These are phyloP conservation scores for Brachyhypopomus gauderio DNA, from an alignment of 2,113 vertebrate genomes.

Conservation along the genomic window DNA sequence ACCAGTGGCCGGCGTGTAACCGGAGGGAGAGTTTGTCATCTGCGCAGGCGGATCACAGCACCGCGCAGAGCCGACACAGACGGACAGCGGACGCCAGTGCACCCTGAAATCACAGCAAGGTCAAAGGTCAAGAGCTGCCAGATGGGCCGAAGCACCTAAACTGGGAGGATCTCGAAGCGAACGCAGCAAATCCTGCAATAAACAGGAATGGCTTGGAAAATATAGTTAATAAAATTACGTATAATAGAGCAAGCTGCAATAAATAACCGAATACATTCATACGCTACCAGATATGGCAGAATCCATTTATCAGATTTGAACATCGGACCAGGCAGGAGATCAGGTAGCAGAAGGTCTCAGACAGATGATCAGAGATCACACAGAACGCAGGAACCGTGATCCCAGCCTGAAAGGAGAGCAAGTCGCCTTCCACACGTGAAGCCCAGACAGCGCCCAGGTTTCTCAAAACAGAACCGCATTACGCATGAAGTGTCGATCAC, in stretches of 20 bases:
- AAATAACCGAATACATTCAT: not conserved
- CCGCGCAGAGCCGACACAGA: not conserved
- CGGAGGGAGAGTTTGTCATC: slow-evolving; percentile 11
- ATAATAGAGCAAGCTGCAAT: not conserved
- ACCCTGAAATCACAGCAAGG: slow-evolving; percentile 29
- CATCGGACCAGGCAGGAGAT: not conserved
- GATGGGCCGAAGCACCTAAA: not conserved
- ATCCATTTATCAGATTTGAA: not conserved
- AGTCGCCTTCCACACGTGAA: not conserved
- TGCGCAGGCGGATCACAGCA: slow-evolving; percentile 26
- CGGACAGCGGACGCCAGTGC: not conserved
- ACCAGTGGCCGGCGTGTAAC: slow-evolving; percentile 21
- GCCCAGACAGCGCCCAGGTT: not conserved
- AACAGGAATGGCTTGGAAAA: too few relatives aligned
- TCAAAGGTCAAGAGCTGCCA: slow-evolving; percentile 29
- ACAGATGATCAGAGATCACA: not conserved
- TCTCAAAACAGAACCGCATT: not conserved
- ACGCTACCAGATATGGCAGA: not conserved
- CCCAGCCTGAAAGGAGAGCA: not conserved
- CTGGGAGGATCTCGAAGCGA: not conserved
- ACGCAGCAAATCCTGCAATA: not conserved
- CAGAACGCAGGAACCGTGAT: not conserved
- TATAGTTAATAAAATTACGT: not conserved
- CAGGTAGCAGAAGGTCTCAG: not conserved
- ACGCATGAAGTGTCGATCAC: not conserved